A percentile compares a stretch with the other conserved stretches of the same genome.
Conservation (phyloP, 2,797 vertebrate species). For the Chelonia mydas region DNA sequence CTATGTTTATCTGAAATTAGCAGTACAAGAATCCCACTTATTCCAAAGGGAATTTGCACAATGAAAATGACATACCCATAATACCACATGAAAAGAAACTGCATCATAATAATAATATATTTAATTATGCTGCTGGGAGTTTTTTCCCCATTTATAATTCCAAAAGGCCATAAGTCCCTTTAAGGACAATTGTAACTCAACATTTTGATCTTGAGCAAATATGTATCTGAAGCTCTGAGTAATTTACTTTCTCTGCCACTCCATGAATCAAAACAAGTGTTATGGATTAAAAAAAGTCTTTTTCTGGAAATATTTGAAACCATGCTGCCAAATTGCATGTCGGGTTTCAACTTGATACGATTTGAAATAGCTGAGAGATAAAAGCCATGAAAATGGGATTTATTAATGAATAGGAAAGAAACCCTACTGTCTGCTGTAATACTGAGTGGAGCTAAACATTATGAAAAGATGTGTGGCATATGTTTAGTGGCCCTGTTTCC, state of each 20-base stretch:
- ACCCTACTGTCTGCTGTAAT: conserved; percentile 6
- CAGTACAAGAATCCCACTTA: conserved; percentile 30
- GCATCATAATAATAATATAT: background rate
- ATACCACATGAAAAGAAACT: background rate
- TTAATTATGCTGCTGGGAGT: conserved; percentile 13
- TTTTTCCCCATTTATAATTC: background rate
- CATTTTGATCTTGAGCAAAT: conserved; percentile 48
- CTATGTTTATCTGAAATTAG: conserved; percentile 30
- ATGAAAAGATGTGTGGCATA: background rate
- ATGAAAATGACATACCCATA: conserved; percentile 13
- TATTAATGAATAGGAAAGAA: conserved; percentile 43
- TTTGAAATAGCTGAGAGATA: conserved; percentile 43
- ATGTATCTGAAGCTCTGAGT: conserved; percentile 17
- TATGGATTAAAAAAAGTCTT: conserved; percentile 44
- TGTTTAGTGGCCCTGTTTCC: background rate
- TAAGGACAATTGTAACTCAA: conserved; percentile 6
- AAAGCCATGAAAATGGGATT: conserved; percentile 54
- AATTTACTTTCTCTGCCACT: conserved; percentile 38
- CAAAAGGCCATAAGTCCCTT: background rate
- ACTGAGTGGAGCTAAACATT: conserved; percentile 33
- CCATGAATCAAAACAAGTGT: conserved; percentile 49
- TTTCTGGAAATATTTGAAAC: conserved; percentile 32
- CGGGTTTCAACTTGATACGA: conserved; percentile 46
- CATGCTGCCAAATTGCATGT: background rate
- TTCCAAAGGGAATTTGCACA: conserved; percentile 48